These are phyloP conservation scores for Microctonus brassicae DNA, from an alignment of 2,888 invertebrate species.

Conservation along the genomic window DNA sequence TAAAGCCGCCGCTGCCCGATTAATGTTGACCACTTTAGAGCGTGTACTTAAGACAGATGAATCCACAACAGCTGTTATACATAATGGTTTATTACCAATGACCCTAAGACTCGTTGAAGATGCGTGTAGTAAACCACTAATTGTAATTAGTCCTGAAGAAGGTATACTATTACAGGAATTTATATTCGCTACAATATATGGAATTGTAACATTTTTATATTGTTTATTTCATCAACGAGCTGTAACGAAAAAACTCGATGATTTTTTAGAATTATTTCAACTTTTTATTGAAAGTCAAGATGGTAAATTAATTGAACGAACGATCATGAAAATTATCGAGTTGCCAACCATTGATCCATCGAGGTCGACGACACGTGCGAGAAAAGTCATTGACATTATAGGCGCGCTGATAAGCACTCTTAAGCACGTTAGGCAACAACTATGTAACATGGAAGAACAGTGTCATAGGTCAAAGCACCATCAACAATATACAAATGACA, in stretches of 20 bases:
- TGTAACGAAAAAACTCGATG: slow-evolving; percentile 70
- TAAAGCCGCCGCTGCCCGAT: slow-evolving; percentile 73
- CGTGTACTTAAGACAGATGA: slow-evolving; percentile 73
- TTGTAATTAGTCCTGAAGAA: slow-evolving; percentile 62
- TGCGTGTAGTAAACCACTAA: slow-evolving; percentile 64
- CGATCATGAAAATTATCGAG: slow-evolving; percentile 73
- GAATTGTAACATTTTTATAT: slow-evolving; percentile 74
- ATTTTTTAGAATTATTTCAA: slow-evolving; percentile 75
- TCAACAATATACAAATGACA: background rate
- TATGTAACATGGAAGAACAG: slow-evolving; percentile 72
- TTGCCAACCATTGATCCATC: slow-evolving; percentile 69
- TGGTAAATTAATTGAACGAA: slow-evolving; percentile 73
- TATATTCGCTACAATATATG: slow-evolving; percentile 75
- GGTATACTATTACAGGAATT: slow-evolving; percentile 73
- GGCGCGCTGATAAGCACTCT: slow-evolving; percentile 73
- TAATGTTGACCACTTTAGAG: slow-evolving; percentile 74
- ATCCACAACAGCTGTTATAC: slow-evolving; percentile 73
- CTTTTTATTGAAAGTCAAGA: slow-evolving; percentile 74
- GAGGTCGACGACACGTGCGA: slow-evolving; percentile 69
- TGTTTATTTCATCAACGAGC: slow-evolving; percentile 72
- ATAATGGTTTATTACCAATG: slow-evolving; percentile 76
- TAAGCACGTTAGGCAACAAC: slow-evolving; percentile 74
- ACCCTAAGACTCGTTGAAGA: slow-evolving; percentile 75
- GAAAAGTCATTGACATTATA: slow-evolving; percentile 73
- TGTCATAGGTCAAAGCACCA: slow-evolving; percentile 72